Evolutionary conservation across 2,888 invertebrate species (phyloP), one percentile per base, ranked within the genome.

Genomic region (Zonitis immaculata): DNA sequence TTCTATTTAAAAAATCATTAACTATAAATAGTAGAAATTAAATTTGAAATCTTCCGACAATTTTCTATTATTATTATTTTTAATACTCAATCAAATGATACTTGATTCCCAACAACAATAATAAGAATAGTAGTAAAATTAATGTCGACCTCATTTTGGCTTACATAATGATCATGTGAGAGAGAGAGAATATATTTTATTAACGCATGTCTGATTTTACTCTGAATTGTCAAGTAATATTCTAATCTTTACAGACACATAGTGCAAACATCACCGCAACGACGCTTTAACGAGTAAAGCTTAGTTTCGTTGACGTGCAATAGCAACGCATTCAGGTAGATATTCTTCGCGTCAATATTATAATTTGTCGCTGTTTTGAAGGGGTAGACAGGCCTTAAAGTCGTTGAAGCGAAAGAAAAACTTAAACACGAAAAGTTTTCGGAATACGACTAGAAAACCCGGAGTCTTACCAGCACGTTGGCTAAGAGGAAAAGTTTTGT

Each of bases 401-500:
- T 67, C 72, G 67, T 66, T 66, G 69, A 69, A 69, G 72, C 72
- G 68, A 67, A 67, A 68, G 75, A 75, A 76, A 74, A 76, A 75
- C 75, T 76, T 76, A 74, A 73, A 73, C 73, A 70, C 68, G 74
- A 72, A 76, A 76, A 75, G 71, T 76, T 76, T 74, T 71, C 67
- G 66, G n/a, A 68, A 66, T 66, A 66, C 66, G 63, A 61, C 68
- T 67, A 69, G 69, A 67, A 68, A n/a, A n/a, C n/a, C 67, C 64
- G 68, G 66, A 66, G 71, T 72, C 70, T 73, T 70, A 72, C 71
- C 70, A 69, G 70, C 68, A 69, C 71, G 70, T 71, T 72, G 72
- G 73, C 72, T 73, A 74, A 76, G 73, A 75, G 74, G 75, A 76
- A 76, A 76, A 76, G 72, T 76, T 75, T 75, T 73, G 73, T 76